A percentile compares a stretch with the other conserved stretches of the same genome.
Conservation (phyloP, 2,113 vertebrate species). For the Stigmatopora nigra region DNA sequence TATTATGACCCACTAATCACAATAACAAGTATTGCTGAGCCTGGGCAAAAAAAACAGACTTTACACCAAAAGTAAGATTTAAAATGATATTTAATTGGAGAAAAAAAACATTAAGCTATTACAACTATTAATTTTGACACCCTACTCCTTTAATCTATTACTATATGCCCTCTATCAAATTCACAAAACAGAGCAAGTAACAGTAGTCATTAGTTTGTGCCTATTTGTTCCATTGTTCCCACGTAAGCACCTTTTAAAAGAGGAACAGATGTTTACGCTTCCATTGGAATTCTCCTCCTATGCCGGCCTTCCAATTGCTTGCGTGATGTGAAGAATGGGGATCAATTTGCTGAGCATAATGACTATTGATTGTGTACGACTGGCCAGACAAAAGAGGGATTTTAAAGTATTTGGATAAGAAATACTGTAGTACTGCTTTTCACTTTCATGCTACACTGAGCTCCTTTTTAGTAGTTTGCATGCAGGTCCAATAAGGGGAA, state of each 20-base stretch:
- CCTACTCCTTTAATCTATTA: background rate
- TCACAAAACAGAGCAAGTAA: background rate
- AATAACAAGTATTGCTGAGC: background rate
- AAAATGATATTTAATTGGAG: background rate
- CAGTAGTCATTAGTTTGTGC: background rate
- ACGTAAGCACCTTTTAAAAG: background rate
- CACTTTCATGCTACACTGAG: constrained; percentile 30
- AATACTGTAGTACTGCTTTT: constrained; percentile 44
- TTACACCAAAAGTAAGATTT: background rate
- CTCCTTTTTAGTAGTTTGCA: constrained; percentile 15
- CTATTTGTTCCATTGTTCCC: background rate
- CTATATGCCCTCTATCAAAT: background rate
- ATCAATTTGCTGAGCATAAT: constrained; percentile 60
- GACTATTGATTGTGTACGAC: constrained; percentile 62
- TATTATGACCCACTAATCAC: background rate
- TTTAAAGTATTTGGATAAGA: constrained; percentile 62
- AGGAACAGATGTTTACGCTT: constrained; percentile 15
- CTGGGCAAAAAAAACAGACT: background rate
- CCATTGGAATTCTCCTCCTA: constrained; percentile 14
- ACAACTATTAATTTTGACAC: background rate
- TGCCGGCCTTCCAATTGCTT: constrained; percentile 30
- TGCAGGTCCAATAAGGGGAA: background rate
- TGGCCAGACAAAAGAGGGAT: constrained; percentile 36
- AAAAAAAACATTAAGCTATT: background rate
- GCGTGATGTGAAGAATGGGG: constrained; percentile 52